These are phyloP conservation scores for Bubo bubo DNA, from an alignment of 2,113 vertebrate species.

Conservation along the genomic window DNA sequence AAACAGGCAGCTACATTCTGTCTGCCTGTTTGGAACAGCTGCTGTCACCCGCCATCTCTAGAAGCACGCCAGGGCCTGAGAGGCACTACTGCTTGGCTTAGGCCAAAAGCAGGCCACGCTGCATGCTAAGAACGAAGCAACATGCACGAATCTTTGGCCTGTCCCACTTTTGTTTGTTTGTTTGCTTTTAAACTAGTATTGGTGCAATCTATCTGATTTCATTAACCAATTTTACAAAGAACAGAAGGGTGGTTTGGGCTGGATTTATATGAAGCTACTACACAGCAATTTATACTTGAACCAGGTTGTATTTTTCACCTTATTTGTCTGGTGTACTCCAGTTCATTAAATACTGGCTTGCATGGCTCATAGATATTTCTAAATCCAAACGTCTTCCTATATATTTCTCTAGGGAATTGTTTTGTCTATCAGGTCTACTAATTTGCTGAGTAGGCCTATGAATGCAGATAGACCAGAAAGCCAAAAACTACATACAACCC, in stretches of 20 bases:
- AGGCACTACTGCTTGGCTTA: background rate
- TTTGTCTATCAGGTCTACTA: background rate
- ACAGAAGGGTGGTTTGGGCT: rapidly evolving
- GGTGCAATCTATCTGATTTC: background rate
- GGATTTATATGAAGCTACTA: background rate
- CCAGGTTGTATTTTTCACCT: background rate
- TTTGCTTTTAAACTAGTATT: background rate
- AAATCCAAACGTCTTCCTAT: background rate
- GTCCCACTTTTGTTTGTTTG: background rate
- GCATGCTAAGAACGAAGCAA: background rate
- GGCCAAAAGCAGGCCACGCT: background rate
- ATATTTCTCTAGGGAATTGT: background rate
- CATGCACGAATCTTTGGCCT: rapidly evolving
- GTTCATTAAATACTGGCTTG: background rate
- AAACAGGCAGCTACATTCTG: background rate
- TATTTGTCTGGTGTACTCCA: background rate
- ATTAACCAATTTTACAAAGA: background rate
- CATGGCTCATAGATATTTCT: background rate
- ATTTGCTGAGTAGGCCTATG: background rate
- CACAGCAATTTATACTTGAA: background rate
- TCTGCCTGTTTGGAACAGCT: background rate
- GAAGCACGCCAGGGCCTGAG: background rate
- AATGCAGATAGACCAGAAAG: background rate
- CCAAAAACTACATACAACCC: background rate
- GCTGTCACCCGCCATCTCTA: background rate